phyloP scores from a whole-genome alignment of 2,888 invertebrate species.

The Chydorus sphaericus region DNA sequence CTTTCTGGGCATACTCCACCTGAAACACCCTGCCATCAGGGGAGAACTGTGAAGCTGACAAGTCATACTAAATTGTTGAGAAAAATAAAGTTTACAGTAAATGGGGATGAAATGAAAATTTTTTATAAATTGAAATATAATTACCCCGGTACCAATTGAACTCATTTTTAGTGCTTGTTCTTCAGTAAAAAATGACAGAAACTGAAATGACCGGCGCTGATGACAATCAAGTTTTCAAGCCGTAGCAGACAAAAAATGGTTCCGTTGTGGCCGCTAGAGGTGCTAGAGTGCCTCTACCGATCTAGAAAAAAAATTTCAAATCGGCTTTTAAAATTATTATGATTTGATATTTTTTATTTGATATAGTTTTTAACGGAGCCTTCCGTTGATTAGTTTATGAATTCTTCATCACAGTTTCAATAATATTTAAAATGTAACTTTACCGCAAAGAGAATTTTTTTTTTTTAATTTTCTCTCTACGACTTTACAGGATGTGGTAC shows the following conservation, averaged over 20 bases:
- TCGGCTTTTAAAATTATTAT: no score
- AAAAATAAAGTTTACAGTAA: conserved; percentile 11
- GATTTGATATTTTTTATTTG: no score
- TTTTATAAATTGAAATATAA: conserved; percentile 30
- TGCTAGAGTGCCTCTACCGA: no score
- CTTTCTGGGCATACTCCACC: conserved; percentile 98
- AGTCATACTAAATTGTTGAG: conserved; percentile 67
- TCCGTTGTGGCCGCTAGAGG: no score
- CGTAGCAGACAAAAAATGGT: background rate
- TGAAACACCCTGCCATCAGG: conserved; percentile 98
- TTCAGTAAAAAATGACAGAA: background rate
- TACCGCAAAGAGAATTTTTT: no score
- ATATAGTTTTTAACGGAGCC: no score
- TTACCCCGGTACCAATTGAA: conserved; percentile 89
- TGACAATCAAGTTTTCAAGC: background rate
- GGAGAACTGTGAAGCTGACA: conserved; percentile 99
- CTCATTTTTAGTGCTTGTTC: conserved; percentile 56
- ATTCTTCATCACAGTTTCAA: no score
- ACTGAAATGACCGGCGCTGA: background rate
- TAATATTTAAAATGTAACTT: no score
- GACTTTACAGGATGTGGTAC: no score
- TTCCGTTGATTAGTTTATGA: no score
- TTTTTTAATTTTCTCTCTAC: no score
- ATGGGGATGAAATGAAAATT: conserved; percentile 4
- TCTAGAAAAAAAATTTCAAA: no score